Evolutionary conservation across 2,797 vertebrate species (phyloP), one percentile per base, ranked within the genome.

Genomic region (Limosa lapponica): DNA sequence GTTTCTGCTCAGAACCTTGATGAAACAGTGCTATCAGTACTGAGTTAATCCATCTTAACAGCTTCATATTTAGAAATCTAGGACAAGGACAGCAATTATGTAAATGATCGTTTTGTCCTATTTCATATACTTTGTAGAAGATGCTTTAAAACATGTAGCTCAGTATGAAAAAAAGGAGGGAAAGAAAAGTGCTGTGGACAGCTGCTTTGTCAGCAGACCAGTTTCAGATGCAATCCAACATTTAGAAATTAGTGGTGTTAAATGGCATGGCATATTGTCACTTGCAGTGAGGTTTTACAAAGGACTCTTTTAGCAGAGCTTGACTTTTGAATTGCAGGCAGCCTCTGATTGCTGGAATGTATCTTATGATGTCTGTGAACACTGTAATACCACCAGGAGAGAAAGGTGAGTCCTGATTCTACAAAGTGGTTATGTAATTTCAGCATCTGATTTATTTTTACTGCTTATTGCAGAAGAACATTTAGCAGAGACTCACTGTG

Each of bases 311-410:
- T 82, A 92, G 41, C n/a, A 87, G 66, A 49, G 41, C 30, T 82
- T 92, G 91, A 8, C 2, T 92, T 85, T 86, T 96, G 59, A 81
- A 87, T 96, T 93, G 19, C 95, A 99, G 99, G 96, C 99, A 99
- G 97, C 99, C 99, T 54, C 99, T 99, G 97, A 99, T 99, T 97
- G 99, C 99, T 82, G 99, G 99, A 92, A 99, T 99, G 87, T 99
- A 99, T 97, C 98, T 99, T 92, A 98, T 99, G 97, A 99, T 99
- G 99, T 99, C 99, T 85, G 96, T 98, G 93, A 98, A 99, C 93
- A 99, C 99, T 4, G 97, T 99, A 51, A 99, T 99, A 97, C 98
- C 98, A 74, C 98, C 99, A 64, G 99, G 99, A 39, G 98, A 99
- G 82, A 99, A 96, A 98, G 99, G 99, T 99, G 94, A 95, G 96